Evolutionary conservation across 2,888 invertebrate genomes (phyloP), one percentile per base, ranked within the genome.

Genomic region (Germaria angustata): DNA sequence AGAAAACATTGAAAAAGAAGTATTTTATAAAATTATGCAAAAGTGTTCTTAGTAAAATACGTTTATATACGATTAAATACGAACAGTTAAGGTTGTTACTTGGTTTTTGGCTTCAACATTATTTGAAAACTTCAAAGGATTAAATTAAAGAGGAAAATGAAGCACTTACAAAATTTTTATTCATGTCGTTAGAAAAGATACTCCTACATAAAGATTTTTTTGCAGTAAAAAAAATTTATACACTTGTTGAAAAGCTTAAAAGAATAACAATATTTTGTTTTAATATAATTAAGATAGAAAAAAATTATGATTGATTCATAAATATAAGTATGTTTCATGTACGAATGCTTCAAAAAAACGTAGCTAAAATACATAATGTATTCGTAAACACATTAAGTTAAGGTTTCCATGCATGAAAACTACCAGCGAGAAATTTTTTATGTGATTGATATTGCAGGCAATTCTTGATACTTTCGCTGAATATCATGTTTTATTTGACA

Each of bases 51-150:
- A 46, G 17, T 1, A 72, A 69, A 76, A 55, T 59, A 61, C 17
- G 2, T 68, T 51, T 49, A 59, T 6, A 39, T 7, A 13, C 17
- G 15, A 39, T 28, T 66, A 72, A 79, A 59, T 66, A 22, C 15
- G 39, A 4, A 22, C 15, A 65, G 63, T 65, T 34, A 24, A 46
- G 55, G 28, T 57, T 32, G 24, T 76, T 76, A 69, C 34, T 53
- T 44, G 59, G 34, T 57, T 57, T 44, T 68, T 51, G 49, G 15
- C 59, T 68, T 68, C 15, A 68, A 59, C 51, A 53, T 68, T 59
- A 59, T 76, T 59, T 59, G 20, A 41, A 41, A 69, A 77, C 77
- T 24, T 69, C 77, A 77, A 77, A 69, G 69, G 34, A 44, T 55
- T 44, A 77, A 44, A 61, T 46, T 51, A 44, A 61, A 69, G 22